A percentile compares a stretch with the other conserved stretches of the same genome.
phyloP scores from a whole-genome alignment of 2,888 invertebrate species.

The Cephonodes hylas region DNA sequence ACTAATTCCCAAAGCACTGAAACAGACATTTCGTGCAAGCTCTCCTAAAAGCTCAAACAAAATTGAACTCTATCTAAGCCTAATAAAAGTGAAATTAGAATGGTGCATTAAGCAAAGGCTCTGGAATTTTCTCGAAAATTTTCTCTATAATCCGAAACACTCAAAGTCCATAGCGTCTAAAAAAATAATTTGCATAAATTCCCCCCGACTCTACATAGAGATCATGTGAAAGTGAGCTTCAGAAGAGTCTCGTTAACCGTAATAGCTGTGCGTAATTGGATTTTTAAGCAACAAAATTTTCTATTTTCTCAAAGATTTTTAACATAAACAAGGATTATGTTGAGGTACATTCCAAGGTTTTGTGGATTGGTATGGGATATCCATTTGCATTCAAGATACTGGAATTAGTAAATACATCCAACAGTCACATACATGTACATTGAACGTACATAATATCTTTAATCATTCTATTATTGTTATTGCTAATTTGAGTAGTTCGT shows the following conservation, averaged over 20 bases:
- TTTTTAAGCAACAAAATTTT: slow-evolving; percentile 25
- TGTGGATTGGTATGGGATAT: not conserved
- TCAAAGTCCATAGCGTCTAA: slow-evolving; percentile 2
- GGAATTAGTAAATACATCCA: too few relatives aligned
- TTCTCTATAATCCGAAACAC: slow-evolving; percentile 8
- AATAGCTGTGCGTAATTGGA: slow-evolving; percentile 46
- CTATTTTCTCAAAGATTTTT: not conserved
- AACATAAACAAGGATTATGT: not conserved
- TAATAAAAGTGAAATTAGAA: not conserved
- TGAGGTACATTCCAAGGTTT: not conserved
- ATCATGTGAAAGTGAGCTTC: slow-evolving; percentile 38
- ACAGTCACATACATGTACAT: too few relatives aligned
- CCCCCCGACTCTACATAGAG: slow-evolving; percentile 14
- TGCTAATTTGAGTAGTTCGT: too few relatives aligned
- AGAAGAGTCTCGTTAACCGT: slow-evolving; percentile 38
- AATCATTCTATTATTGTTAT: too few relatives aligned
- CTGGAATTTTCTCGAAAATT: not conserved
- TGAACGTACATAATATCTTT: too few relatives aligned
- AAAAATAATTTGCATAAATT: slow-evolving; percentile 7
- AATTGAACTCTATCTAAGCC: not conserved
- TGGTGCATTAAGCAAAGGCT: not conserved
- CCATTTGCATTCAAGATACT: too few relatives aligned
- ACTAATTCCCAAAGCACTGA: not conserved
- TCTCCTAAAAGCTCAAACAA: not conserved
- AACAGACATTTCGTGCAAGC: not conserved